Evolutionary conservation across 2,113 vertebrate genomes (phyloP).

Genomic region (Neotoma lepida): DNA sequence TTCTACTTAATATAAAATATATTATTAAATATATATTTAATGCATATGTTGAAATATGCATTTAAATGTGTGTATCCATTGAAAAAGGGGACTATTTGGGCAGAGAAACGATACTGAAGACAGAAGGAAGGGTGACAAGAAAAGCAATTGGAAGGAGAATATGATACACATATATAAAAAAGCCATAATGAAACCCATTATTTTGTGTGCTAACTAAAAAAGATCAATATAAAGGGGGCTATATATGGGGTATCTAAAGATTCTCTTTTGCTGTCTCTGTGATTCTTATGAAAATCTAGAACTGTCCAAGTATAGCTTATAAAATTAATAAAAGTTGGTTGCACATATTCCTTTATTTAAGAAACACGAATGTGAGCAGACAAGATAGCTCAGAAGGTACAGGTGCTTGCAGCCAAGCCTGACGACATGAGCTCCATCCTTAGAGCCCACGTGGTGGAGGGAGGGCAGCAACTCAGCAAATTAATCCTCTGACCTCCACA

Average conservation of each 20-base stretch:
- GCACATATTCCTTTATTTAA: not conserved
- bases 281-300: not conserved
- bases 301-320: not conserved
- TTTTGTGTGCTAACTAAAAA: not conserved
- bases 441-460: no score
- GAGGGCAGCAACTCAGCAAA: not conserved
- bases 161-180: not conserved
- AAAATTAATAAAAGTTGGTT: not conserved
- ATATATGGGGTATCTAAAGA: no score
- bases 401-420: not conserved
- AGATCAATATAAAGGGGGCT: not conserved
- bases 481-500: not conserved
- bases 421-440: not conserved
- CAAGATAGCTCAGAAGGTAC: not conserved
- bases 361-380: no score
- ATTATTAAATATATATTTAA: not conserved
- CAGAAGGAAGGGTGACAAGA: not conserved
- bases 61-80: not conserved
- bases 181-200: not conserved
- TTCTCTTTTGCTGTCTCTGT: not conserved
- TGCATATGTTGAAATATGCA: not conserved
- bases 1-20: not conserved
- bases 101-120: not conserved
- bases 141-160: not conserved
- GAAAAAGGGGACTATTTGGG: not conserved